Conservation (phyloP, 2,113 vertebrate genomes). For the Bufo bufo region DNA sequence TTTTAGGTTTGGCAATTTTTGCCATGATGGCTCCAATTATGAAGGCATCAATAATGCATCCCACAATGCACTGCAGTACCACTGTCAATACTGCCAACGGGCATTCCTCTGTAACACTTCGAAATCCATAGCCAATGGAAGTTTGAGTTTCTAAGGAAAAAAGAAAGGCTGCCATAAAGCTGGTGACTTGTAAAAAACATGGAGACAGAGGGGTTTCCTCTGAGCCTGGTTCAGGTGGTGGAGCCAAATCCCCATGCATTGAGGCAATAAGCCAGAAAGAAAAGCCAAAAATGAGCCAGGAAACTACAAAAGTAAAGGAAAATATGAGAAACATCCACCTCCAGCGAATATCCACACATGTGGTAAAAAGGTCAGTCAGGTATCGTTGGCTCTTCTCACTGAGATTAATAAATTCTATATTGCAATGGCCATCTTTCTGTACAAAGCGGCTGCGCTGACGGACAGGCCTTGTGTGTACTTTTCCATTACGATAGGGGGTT, state of each 20-base stretch:
- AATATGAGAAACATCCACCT: conserved; percentile 92
- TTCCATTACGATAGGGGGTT: conserved; percentile 65
- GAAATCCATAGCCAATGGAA: conserved; percentile 90
- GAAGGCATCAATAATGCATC: conserved; percentile 91
- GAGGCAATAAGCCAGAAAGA: conserved; percentile 89
- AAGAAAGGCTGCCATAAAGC: conserved; percentile 89
- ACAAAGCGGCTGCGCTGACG: conserved; percentile 81
- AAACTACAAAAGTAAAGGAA: conserved; percentile 88
- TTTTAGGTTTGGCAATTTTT: conserved; percentile 94
- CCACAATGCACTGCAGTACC: conserved; percentile 89
- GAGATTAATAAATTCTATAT: conserved; percentile 89
- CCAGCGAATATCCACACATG: conserved; percentile 91
- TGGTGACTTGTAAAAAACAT: conserved; percentile 87
- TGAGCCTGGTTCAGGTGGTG: conserved; percentile 62
- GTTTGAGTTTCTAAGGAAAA: conserved; percentile 93
- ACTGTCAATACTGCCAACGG: conserved; percentile 87
- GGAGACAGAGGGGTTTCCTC: conserved; percentile 68
- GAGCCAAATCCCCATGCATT: conserved; percentile 80
- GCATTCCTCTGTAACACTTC: conserved; percentile 89
- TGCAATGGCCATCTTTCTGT: conserved; percentile 89
- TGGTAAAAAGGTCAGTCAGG: conserved; percentile 89
- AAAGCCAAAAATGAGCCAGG: conserved; percentile 90
- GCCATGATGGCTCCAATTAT: conserved; percentile 90
- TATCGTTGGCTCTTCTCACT: conserved; percentile 87
- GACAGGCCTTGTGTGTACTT: not conserved